phyloP scores from a whole-genome alignment of 2,113 vertebrate species.

The Pontoporia blainvillei region DNA sequence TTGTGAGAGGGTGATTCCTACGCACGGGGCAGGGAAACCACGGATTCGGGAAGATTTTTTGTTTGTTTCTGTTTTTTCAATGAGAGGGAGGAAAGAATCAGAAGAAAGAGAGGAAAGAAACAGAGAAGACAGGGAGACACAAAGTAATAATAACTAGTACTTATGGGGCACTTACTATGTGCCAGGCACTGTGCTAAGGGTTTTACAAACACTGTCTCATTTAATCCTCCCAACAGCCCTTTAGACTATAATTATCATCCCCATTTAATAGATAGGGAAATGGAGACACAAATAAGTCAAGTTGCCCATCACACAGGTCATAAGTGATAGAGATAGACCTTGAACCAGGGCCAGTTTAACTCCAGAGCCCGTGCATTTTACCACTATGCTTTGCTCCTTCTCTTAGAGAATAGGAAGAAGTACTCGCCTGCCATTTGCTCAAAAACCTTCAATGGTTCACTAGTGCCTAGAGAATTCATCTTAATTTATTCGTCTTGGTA shows the following conservation, averaged over 20 bases:
- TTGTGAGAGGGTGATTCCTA: background rate
- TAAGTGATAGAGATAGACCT: background rate
- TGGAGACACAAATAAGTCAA: background rate
- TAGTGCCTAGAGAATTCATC: background rate
- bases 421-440: background rate
- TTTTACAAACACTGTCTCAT: background rate
- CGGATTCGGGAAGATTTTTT: background rate
- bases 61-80: background rate
- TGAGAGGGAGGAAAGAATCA: background rate
- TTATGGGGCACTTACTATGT: background rate
- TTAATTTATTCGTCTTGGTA: background rate
- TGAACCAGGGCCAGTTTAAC: background rate
- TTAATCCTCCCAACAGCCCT: background rate
- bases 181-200: background rate
- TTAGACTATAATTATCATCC: background rate
- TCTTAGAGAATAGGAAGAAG: background rate
- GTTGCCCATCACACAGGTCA: background rate
- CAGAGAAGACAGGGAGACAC: background rate
- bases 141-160: background rate
- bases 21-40: background rate
- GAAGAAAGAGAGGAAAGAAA: constrained; percentile 3
- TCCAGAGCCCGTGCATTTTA: background rate
- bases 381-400: background rate
- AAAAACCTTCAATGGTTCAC: background rate
- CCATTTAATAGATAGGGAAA: background rate